phyloP scores from a whole-genome alignment of 2,797 vertebrate species.

The Enteromius radiatus region DNA sequence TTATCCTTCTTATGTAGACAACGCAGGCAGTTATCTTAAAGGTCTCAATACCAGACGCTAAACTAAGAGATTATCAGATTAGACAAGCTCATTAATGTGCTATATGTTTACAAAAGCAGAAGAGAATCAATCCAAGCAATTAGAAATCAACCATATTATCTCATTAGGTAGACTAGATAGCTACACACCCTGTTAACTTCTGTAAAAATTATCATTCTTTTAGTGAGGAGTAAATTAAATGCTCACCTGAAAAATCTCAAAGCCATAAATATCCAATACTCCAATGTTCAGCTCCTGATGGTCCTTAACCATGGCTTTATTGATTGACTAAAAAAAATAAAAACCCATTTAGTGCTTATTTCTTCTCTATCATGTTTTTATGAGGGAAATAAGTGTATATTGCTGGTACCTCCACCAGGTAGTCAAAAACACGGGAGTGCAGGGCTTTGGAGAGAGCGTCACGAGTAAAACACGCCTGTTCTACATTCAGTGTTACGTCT shows the following conservation, averaged over 20 bases:
- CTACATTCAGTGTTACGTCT: constrained; percentile 95
- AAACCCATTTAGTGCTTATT: neutral
- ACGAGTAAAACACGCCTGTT: constrained; percentile 95
- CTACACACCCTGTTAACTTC: neutral
- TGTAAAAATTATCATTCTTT: neutral
- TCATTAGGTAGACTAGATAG: constrained; percentile 62
- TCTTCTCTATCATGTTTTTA: neutral
- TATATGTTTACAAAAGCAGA: constrained; percentile 64
- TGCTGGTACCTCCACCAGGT: constrained; percentile 89
- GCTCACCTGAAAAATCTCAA: constrained; percentile 98
- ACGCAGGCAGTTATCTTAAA: constrained; percentile 31
- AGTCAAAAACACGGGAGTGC: constrained; percentile 92
- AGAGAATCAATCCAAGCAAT: constrained; percentile 65
- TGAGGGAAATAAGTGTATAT: neutral
- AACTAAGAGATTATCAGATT: constrained; percentile 70
- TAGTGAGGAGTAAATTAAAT: neutral
- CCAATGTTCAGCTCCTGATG: constrained; percentile 94
- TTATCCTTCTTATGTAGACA: constrained; percentile 6
- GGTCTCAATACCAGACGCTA: constrained; percentile 52
- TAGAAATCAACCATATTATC: constrained; percentile 60
- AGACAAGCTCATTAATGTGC: constrained; percentile 58
- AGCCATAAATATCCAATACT: constrained; percentile 98
- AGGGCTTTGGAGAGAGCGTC: constrained; percentile 96
- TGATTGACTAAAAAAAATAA: constrained; percentile 87
- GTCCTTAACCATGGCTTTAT: constrained; percentile 96